Base-by-base conservation (phyloP, 2,797 vertebrate species). In the Enteromius anoplus region DNA sequence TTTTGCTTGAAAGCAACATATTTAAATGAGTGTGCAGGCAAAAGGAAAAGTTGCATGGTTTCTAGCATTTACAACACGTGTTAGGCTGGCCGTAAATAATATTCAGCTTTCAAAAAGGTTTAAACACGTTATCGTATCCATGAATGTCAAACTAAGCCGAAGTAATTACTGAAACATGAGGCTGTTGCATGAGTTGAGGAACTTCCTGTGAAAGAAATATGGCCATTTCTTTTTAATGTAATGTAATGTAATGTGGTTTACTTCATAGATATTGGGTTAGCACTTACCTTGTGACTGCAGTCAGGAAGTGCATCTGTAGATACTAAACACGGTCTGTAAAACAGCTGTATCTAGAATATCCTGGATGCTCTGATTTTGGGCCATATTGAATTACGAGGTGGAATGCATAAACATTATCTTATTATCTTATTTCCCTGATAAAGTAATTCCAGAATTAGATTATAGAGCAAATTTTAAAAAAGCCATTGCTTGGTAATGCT, bases 51-150 rank as follows among this genome's bases (percentile, higher is more conserved):
- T 87, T 21, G 8, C 77, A 80, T 83, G 81, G 75, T 73, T 83
- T 69, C 60, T 84, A 85, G 84, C 86, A 89, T 88, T 87, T 80
- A 84, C 76, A 77, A 72, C 51, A 70, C 82, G 40, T 51, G 23
- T 84, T 85, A 76, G 49, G 85, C 75, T 69, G 51, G 79, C 89
- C 82, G 73, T 79, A 82, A 89, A 90, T 86, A 85, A 83, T 82
- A 64, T 40, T 51, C 17, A 12, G 15, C 19, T 64, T 64, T 32
- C 60, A 32, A 64, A 62, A 15, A 15, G 60, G 60, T 29, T 62
- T 29, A 29, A 62, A 17, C 7, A 5, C 26, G 32, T 64, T 49
- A 49, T 32, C 15, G 0, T 32, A 32, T 32, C 45, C 8, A 21
- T 51, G 17, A 29, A 32, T 51, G 15, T 49, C 6, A 6, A 72